Percentiles rank a stretch among this genome's conserved stretches.
Evolutionary conservation across 2,888 invertebrate genomes (phyloP).

Genomic region (Hemistola chrysoprasaria): DNA sequence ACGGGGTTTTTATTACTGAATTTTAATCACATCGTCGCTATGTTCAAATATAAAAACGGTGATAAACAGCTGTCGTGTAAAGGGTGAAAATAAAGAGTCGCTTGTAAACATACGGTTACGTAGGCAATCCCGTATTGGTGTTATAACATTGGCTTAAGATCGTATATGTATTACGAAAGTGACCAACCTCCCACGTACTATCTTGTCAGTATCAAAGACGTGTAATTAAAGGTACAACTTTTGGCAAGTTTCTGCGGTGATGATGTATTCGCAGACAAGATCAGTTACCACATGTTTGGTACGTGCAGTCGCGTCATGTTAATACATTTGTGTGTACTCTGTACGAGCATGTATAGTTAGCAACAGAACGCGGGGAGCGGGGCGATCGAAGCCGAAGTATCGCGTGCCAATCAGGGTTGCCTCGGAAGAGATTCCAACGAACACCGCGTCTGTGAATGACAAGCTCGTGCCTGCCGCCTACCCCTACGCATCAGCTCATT

Average conservation of each 20-base stretch:
- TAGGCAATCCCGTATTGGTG: constrained; percentile 13
- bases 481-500: constrained; percentile 16
- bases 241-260: constrained; percentile 49
- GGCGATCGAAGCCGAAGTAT: constrained; percentile 53
- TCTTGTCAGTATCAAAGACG: constrained; percentile 41
- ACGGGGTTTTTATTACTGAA: constrained; percentile 21
- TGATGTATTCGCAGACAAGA: constrained; percentile 50
- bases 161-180: constrained; percentile 31
- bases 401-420: constrained; percentile 41
- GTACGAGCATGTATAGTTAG: constrained; percentile 37
- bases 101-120: constrained; percentile 15
- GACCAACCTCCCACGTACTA: constrained; percentile 28
- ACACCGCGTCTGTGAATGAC: constrained; percentile 23
- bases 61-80: constrained; percentile 12
- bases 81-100: constrained; percentile 8
- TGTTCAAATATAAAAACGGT: constrained; percentile 17
- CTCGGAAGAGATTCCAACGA: constrained; percentile 33
- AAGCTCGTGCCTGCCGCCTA: constrained; percentile 10
- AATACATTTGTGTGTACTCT: constrained; percentile 25
- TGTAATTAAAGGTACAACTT: constrained; percentile 42
- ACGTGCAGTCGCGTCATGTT: constrained; percentile 23
- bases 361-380: constrained; percentile 44
- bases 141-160: constrained; percentile 27
- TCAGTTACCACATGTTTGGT: constrained; percentile 47
- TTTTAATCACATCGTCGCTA: constrained; percentile 19